Conservation (phyloP, 2,888 invertebrate species). For the Melanostoma scalare region DNA sequence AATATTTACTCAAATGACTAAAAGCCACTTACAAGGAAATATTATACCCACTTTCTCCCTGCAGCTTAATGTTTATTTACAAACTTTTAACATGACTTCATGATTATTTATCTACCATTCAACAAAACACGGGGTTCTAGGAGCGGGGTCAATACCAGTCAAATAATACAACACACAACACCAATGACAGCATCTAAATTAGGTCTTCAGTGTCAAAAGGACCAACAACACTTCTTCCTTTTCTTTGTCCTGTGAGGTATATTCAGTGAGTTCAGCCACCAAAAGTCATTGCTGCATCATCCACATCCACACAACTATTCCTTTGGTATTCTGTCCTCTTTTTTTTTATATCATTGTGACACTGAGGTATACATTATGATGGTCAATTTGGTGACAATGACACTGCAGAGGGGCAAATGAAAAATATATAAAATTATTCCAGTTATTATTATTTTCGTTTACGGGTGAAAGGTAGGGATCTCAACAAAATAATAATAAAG, state of each 20-base stretch:
- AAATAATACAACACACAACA: constrained; percentile 24
- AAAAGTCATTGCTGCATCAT: constrained; percentile 24
- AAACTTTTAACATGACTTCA: constrained; percentile 64
- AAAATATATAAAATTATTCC: constrained; percentile 54
- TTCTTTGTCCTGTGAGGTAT: constrained; percentile 16
- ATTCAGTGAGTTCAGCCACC: background rate
- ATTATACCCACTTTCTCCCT: constrained; percentile 49
- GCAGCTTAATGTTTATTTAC: constrained; percentile 58
- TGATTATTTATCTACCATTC: constrained; percentile 42
- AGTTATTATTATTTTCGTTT: constrained; percentile 38
- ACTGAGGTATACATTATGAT: constrained; percentile 43
- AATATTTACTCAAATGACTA: constrained; percentile 68
- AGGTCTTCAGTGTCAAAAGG: background rate
- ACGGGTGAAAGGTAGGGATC: background rate
- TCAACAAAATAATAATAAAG: constrained; percentile 15
- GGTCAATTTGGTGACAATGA: constrained; percentile 60
- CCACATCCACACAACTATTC: constrained; percentile 16
- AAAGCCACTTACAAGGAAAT: constrained; percentile 69
- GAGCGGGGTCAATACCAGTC: constrained; percentile 13
- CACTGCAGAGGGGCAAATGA: constrained; percentile 36
- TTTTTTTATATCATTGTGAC: constrained; percentile 41
- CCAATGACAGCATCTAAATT: constrained; percentile 13
- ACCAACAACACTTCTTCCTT: background rate
- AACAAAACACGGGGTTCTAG: constrained; percentile 38
- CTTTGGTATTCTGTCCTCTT: constrained; percentile 11